These are phyloP conservation scores for Tenthredo amoena DNA, from an alignment of 2,888 invertebrate species.

Conservation along the genomic window DNA sequence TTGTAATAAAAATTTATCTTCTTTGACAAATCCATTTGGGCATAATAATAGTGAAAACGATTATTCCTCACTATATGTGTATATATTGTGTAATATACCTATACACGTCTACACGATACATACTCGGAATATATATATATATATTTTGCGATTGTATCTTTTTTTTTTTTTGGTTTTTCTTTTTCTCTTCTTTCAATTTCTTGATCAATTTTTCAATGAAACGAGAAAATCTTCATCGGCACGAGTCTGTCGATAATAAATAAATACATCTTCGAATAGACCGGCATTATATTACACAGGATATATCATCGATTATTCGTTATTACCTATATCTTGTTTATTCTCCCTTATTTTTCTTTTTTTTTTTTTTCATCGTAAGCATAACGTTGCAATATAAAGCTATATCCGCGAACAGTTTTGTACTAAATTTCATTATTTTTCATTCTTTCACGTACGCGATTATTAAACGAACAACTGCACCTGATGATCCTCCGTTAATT, in stretches of 20 bases:
- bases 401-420: conserved; percentile 64
- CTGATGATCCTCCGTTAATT: too few relatives aligned
- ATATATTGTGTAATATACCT: neutral
- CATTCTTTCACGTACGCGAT: neutral
- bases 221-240: neutral
- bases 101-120: neutral
- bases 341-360: neutral
- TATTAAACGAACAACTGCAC: neutral
- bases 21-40: conserved; percentile 64
- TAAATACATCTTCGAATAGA: neutral
- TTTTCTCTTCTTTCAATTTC: neutral
- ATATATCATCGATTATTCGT: neutral
- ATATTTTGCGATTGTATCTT: too few relatives aligned
- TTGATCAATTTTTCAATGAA: neutral
- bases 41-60: conserved; percentile 56
- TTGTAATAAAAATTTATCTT: neutral
- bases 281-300: neutral
- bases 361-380: conserved; percentile 25
- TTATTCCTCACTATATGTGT: neutral
- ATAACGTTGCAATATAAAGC: neutral
- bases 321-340: neutral
- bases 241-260: neutral
- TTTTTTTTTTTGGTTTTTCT: neutral
- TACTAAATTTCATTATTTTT: conserved; percentile 62
- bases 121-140: too few relatives aligned